Base-by-base conservation (phyloP, 2,888 invertebrate genomes). In the Pachliopta kotzebuea region DNA sequence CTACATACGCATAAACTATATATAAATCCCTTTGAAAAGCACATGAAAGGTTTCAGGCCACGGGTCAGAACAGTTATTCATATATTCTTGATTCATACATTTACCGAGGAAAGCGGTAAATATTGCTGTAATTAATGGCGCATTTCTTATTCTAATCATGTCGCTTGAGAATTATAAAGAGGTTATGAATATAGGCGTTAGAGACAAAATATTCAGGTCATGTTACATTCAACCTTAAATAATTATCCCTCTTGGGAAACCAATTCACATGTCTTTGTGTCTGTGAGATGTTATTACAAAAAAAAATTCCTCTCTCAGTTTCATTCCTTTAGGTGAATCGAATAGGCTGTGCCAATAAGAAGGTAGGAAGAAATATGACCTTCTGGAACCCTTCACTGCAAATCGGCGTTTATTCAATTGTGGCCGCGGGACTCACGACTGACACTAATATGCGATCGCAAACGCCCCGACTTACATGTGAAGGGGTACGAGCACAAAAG, bases 351-450 rank as follows among this genome's bases (percentile, higher is more conserved):
- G 24, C 21, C 60, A 24, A 60, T 54, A 50, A 53, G 20, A 26
- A 53, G 53, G 37, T 42, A 63, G 52, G 18, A 50, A 49, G n/a
- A 42, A 53, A 62, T 21, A 42, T 53, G 63, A 63, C 63, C 63
- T 58, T 54, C 53, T 53, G 53, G 53, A 58, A 63, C 57, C 54
- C 63, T 63, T 54, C 53, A 62, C 24, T 50, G 57, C 24, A 29
- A 62, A 57, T 53, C 24, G 54, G 11, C 56, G 52, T 63, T 58
- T 63, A 54, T 58, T 63, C 45, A 58, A 58, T 58, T 57, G 53
- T 42, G 53, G 11, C 29, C 21, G 29, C 37, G n/a, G 45, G 57
- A 26, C 52, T 17, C 20, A 53, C n/a, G 61, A 37, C 42, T 42
- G 52, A 57, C 52, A 20, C 37, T 57, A 57, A 58, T 49, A 26